Conservation (phyloP, 2,797 vertebrate species). For the Spondyliosoma cantharus region DNA sequence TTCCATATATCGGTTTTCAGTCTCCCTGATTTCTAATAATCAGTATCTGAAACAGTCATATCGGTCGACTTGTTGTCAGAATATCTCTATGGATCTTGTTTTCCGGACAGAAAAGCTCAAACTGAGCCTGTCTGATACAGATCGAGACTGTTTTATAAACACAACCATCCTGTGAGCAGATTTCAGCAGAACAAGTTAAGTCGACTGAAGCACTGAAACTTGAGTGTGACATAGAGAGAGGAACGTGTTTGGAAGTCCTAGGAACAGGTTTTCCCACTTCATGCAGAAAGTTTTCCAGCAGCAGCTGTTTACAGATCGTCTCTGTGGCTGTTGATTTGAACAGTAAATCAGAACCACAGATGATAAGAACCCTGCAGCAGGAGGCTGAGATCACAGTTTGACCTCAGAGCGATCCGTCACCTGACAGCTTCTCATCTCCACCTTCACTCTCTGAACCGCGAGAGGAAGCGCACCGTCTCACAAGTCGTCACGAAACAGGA, state of each 20-base stretch:
- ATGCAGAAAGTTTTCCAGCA: neutral
- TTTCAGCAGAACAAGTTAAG: neutral
- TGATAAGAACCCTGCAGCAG: slow-evolving; percentile 14
- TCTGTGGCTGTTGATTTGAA: neutral
- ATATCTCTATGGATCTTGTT: neutral
- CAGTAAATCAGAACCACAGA: neutral
- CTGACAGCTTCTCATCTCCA: slow-evolving; percentile 58
- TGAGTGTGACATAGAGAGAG: neutral
- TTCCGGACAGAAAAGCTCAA: neutral
- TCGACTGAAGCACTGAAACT: neutral
- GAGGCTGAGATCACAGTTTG: slow-evolving; percentile 34
- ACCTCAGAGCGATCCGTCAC: slow-evolving; percentile 39
- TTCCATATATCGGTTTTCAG: no score
- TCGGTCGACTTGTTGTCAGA: no score
- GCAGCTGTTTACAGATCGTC: neutral
- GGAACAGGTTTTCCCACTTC: slow-evolving; percentile 17
- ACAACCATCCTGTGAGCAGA: neutral
- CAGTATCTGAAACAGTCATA: no score
- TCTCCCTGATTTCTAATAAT: no score
- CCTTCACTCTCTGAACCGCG: slow-evolving; percentile 31
- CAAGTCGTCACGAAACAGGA: slow-evolving; percentile 64
- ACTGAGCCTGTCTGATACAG: neutral
- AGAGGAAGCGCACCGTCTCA: slow-evolving; percentile 60
- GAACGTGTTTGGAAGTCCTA: neutral
- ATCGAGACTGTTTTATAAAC: slow-evolving; percentile 31